These are phyloP conservation scores for Pyrgus malvae DNA, from an alignment of 2,888 invertebrate species.

Conservation along the genomic window DNA sequence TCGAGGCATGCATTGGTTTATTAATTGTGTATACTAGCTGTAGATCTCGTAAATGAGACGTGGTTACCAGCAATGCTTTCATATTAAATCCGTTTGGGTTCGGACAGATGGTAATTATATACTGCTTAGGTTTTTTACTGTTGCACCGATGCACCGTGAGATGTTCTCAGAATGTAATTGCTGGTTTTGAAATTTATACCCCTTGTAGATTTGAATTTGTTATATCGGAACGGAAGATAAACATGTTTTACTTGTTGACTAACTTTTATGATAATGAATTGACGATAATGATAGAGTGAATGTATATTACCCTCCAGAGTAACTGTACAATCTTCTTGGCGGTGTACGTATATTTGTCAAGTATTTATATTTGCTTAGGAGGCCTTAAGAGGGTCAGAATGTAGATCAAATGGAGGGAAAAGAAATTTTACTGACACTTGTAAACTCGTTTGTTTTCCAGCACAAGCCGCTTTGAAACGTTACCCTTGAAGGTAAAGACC, in stretches of 20 bases:
- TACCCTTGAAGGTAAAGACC: constrained; percentile 26
- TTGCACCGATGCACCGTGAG: background rate
- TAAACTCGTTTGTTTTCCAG: constrained; percentile 19
- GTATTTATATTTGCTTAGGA: background rate
- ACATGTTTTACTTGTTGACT: background rate
- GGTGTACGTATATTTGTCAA: no score
- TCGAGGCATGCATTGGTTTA: constrained; percentile 36
- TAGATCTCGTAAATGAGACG: constrained; percentile 25
- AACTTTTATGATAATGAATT: no score
- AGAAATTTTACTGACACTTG: constrained; percentile 7
- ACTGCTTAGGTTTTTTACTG: constrained; percentile 3
- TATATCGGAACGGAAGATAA: background rate
- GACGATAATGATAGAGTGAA: no score
- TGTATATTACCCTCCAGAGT: no score
- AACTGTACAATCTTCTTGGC: no score
- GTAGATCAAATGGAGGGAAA: background rate
- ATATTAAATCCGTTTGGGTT: constrained; percentile 14
- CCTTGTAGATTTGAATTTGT: background rate
- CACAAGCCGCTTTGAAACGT: constrained; percentile 7
- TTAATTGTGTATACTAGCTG: constrained; percentile 36
- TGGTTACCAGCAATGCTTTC: constrained; percentile 9
- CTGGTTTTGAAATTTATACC: constrained; percentile 11
- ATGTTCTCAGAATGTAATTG: constrained; percentile 9
- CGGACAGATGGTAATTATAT: constrained; percentile 4
- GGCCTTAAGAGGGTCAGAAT: background rate